These are phyloP conservation scores for Panopea generosa DNA, from an alignment of 2,888 invertebrate genomes.

Conservation along the genomic window DNA sequence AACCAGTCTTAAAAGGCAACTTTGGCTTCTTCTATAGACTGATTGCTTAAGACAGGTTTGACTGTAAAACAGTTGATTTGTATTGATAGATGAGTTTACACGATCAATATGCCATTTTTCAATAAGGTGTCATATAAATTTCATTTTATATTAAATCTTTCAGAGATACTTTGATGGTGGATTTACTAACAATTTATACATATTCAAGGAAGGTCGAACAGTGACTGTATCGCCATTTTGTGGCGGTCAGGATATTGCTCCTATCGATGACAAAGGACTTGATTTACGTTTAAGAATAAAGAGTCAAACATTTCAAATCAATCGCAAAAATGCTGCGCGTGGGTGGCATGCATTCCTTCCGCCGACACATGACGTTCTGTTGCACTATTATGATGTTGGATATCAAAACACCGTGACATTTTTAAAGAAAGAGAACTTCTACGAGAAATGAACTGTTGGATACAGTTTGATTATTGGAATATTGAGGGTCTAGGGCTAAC, in stretches of 20 bases:
- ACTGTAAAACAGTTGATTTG: too few relatives aligned
- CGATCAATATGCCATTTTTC: too few relatives aligned
- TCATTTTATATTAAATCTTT: too few relatives aligned
- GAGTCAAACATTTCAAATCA: slow-evolving; percentile 81
- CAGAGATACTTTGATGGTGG: slow-evolving; percentile 96
- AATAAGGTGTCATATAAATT: too few relatives aligned
- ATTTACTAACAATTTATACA: slow-evolving; percentile 96
- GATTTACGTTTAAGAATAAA: slow-evolving; percentile 62
- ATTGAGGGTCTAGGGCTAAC: too few relatives aligned
- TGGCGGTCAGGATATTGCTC: slow-evolving; percentile 98
- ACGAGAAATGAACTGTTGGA: too few relatives aligned
- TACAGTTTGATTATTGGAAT: too few relatives aligned
- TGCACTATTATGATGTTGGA: slow-evolving; percentile 83
- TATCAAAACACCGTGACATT: slow-evolving; percentile 83
- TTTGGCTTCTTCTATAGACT: too few relatives aligned
- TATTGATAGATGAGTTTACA: too few relatives aligned
- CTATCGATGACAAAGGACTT: slow-evolving; percentile 82
- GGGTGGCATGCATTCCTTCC: slow-evolving; percentile 84
- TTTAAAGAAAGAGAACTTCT: slow-evolving; percentile 63
- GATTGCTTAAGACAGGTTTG: too few relatives aligned
- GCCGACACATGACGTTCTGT: slow-evolving; percentile 76
- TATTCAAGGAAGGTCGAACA: slow-evolving; percentile 92
- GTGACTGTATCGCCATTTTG: slow-evolving; percentile 98
- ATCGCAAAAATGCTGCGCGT: slow-evolving; percentile 80
- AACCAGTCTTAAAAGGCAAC: too few relatives aligned